Conservation (phyloP, 2,797 vertebrate species). For the Phataginus tetradactyla region DNA sequence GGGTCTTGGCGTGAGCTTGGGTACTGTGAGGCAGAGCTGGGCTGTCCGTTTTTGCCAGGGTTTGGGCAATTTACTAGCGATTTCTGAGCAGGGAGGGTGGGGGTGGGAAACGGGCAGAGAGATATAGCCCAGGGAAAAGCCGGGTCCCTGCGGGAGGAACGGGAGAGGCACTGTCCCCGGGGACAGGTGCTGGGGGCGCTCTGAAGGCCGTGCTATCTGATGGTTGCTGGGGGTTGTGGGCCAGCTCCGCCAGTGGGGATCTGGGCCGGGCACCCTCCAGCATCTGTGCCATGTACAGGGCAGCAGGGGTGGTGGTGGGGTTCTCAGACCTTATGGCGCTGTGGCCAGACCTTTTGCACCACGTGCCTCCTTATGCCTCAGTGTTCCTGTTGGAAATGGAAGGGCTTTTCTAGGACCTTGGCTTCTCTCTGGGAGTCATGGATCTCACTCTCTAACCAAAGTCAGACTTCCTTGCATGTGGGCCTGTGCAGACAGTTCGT, state of each 20-base stretch:
- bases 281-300: fast-evolving
- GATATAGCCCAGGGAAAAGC: not conserved
- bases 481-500: not conserved
- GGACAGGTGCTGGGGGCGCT: fast-evolving
- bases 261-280: not conserved
- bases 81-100: not conserved
- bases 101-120: not conserved
- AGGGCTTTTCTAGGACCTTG: not conserved
- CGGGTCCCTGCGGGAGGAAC: not conserved
- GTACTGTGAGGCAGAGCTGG: not conserved
- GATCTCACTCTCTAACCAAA: not conserved
- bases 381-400: not conserved
- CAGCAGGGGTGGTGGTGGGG: fast-evolving
- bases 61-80: not conserved
- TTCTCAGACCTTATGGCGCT: not conserved
- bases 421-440: not conserved
- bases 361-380: not conserved
- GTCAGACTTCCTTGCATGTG: not conserved
- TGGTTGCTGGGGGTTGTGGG: not conserved
- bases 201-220: not conserved
- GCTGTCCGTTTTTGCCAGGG: not conserved
- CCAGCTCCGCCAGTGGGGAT: not conserved
- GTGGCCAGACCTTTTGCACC: too few relatives aligned
- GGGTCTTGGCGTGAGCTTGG: too few relatives aligned
- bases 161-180: too few relatives aligned